Evolutionary conservation across 2,888 invertebrate genomes (phyloP).

Genomic region (Mechanitis mazaeus): DNA sequence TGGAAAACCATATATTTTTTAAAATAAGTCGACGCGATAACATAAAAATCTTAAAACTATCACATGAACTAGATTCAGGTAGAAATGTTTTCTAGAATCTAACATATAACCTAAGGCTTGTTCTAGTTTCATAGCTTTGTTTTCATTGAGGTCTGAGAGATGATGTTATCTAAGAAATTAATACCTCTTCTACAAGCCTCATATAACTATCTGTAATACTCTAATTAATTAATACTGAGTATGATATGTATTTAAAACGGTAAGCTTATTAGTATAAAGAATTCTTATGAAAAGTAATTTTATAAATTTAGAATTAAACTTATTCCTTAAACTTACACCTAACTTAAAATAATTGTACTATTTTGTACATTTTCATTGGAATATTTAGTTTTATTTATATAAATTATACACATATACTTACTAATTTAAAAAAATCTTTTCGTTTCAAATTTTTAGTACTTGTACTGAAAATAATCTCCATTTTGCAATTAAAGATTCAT

Average conservation of each 20-base stretch:
- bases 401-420: too few species aligned
- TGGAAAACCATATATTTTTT: constrained; percentile 8
- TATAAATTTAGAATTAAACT: too few species aligned
- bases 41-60: constrained; percentile 2
- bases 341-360: too few species aligned
- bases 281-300: too few species aligned
- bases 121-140: constrained; percentile 4
- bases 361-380: too few species aligned
- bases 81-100: constrained; percentile 4
- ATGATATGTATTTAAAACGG: neutral
- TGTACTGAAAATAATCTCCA: too few species aligned
- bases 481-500: too few species aligned
- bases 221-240: neutral
- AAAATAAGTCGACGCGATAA: neutral
- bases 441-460: too few species aligned
- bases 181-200: neutral
- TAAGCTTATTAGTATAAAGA: too few species aligned
- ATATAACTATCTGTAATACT: neutral
- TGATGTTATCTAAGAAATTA: constrained; percentile 5
- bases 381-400: too few species aligned
- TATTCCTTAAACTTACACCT: too few species aligned
- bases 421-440: too few species aligned
- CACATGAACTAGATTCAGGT: neutral
- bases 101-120: constrained; percentile 5
- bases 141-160: constrained; percentile 5